Evolutionary conservation across 2,888 invertebrate species (phyloP).

Genomic region (Punctoribates punctum): DNA sequence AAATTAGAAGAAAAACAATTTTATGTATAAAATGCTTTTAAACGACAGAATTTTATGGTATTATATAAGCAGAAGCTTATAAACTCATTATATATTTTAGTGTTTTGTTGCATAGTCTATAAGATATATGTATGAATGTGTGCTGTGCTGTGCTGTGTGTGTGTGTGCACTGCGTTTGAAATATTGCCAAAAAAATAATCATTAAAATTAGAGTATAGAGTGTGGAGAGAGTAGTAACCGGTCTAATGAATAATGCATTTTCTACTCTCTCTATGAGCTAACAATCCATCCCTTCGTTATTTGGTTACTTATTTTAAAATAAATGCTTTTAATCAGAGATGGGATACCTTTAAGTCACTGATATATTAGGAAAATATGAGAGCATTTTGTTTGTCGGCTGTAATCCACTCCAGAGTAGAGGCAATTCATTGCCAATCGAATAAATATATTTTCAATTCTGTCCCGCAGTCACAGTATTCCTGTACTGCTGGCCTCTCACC

Average conservation of each 20-base stretch:
- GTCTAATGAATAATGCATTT: slow-evolving; percentile 37
- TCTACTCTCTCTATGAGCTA: slow-evolving; percentile 16
- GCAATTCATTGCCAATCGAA: not conserved
- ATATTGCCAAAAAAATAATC: slow-evolving; percentile 26
- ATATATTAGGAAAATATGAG: not conserved
- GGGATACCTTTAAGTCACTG: not conserved
- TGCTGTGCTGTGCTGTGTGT: not conserved
- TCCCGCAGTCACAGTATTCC: not conserved
- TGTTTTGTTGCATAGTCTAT: not conserved
- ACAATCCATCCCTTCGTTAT: slow-evolving; percentile 6
- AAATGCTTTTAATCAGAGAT: slow-evolving; percentile 3
- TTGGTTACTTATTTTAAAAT: not conserved
- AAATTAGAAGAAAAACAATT: slow-evolving; percentile 2
- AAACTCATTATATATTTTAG: not conserved
- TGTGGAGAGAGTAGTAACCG: slow-evolving; percentile 23
- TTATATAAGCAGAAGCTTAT: slow-evolving; percentile 12
- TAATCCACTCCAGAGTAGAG: not conserved
- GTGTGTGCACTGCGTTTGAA: slow-evolving; percentile 8
- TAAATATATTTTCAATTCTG: not conserved
- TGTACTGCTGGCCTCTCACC: slow-evolving; percentile 21
- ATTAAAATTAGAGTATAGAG: slow-evolving; percentile 26
- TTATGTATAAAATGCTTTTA: not conserved
- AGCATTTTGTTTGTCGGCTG: not conserved
- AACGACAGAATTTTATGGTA: slow-evolving; percentile 9
- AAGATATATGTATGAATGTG: not conserved